Conservation (phyloP, 2,797 vertebrate species). For the Mycteria americana region DNA sequence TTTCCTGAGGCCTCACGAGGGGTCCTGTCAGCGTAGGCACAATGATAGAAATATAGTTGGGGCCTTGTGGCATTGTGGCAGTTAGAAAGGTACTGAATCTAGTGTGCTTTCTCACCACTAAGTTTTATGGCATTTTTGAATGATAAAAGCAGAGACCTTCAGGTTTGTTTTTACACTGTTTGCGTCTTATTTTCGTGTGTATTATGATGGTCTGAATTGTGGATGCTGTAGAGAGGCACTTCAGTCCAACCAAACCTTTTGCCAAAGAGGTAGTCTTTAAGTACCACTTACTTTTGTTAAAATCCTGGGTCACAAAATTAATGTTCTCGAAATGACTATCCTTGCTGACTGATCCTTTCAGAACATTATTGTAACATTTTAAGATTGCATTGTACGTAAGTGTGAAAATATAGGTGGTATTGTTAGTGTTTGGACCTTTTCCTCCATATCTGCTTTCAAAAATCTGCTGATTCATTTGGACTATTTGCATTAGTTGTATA, state of each 20-base stretch:
- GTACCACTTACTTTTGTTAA: not conserved
- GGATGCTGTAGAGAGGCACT: not conserved
- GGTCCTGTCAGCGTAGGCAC: not conserved
- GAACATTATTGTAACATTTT: not conserved
- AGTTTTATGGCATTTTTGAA: not conserved
- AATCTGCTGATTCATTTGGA: not conserved
- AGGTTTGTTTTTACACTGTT: not conserved
- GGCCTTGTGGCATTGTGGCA: not conserved
- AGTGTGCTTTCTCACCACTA: not conserved
- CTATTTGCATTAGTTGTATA: not conserved
- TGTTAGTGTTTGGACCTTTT: not conserved
- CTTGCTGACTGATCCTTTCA: not conserved
- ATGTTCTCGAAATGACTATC: not conserved
- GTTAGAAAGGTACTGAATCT: not conserved
- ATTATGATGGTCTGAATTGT: not conserved
- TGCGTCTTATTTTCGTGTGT: rapidly evolving
- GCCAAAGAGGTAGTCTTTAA: not conserved
- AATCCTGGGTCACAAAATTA: not conserved
- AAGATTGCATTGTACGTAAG: not conserved
- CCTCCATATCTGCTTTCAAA: not conserved
- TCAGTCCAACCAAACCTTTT: not conserved
- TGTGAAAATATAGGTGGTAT: not conserved
- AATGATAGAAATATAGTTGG: rapidly evolving
- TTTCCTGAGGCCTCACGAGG: not conserved
- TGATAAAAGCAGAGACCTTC: not conserved